phyloP scores from a whole-genome alignment of 2,888 invertebrate species.

The Harpalus rubripes region DNA sequence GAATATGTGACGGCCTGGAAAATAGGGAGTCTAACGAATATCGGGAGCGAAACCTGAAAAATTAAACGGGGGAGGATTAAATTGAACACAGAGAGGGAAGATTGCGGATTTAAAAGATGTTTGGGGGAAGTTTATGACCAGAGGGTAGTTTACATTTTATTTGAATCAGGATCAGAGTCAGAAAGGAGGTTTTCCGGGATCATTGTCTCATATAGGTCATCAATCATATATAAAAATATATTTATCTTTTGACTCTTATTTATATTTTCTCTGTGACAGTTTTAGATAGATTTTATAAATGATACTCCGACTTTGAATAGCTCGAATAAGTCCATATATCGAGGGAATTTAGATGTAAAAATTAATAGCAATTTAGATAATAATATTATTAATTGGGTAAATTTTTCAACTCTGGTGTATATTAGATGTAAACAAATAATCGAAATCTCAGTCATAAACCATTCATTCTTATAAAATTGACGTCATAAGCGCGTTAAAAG shows the following conservation, averaged over 20 bases:
- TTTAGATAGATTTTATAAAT: no score
- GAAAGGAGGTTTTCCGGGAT: background rate
- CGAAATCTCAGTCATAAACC: no score
- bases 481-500: no score
- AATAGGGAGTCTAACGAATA: conserved; percentile 2
- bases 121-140: background rate
- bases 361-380: no score
- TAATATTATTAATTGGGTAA: no score
- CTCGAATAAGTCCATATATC: no score
- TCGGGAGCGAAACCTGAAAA: background rate
- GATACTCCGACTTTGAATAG: no score
- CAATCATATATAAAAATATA: background rate
- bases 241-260: background rate
- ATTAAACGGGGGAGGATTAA: background rate
- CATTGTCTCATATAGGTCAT: background rate
- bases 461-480: no score
- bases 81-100: background rate
- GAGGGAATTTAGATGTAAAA: no score
- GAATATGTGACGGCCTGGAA: conserved; percentile 16
- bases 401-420: no score
- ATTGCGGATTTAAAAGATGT: conserved; percentile 2
- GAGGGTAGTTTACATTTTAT: conserved; percentile 1
- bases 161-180: background rate
- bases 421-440: no score
- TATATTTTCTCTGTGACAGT: no score